Percentiles rank a stretch among this genome's conserved stretches.
phyloP scores from a whole-genome alignment of 2,113 vertebrate genomes.

The Mormoops blainvillei region DNA sequence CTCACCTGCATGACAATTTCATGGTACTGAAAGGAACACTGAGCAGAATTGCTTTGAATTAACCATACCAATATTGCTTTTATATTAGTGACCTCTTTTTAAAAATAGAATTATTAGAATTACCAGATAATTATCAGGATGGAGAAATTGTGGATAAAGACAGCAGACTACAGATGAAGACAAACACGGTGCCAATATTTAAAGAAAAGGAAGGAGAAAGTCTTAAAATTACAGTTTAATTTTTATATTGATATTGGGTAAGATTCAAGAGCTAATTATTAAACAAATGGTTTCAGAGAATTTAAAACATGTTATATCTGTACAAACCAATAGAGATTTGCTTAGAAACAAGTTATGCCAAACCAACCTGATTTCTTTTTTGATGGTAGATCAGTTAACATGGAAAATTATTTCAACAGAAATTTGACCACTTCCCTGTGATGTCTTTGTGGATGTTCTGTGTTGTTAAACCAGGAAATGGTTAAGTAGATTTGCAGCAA shows the following conservation, averaged over 20 bases:
- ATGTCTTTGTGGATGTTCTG: neutral
- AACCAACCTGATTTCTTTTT: neutral
- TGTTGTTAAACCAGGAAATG: neutral
- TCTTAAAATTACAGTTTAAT: neutral
- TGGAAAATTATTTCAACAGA: slow-evolving; percentile 11
- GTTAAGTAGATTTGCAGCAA: neutral
- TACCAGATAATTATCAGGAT: neutral
- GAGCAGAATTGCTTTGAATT: slow-evolving; percentile 12
- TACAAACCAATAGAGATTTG: neutral
- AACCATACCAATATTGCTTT: neutral
- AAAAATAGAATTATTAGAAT: neutral
- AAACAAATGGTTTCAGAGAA: neutral
- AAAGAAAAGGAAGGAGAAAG: neutral
- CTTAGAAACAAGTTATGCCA: neutral
- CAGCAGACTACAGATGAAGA: neutral
- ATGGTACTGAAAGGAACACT: neutral
- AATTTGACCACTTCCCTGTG: neutral
- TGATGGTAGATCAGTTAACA: neutral
- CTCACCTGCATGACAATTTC: neutral
- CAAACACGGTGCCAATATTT: neutral
- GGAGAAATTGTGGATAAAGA: slow-evolving; percentile 15
- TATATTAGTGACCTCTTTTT: neutral
- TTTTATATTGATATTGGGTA: slow-evolving; percentile 5
- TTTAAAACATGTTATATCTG: neutral
- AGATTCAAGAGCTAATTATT: neutral